Conservation (phyloP, 1,140 invertebrate species). For the Aphelenchoides fujianensis region DNA sequence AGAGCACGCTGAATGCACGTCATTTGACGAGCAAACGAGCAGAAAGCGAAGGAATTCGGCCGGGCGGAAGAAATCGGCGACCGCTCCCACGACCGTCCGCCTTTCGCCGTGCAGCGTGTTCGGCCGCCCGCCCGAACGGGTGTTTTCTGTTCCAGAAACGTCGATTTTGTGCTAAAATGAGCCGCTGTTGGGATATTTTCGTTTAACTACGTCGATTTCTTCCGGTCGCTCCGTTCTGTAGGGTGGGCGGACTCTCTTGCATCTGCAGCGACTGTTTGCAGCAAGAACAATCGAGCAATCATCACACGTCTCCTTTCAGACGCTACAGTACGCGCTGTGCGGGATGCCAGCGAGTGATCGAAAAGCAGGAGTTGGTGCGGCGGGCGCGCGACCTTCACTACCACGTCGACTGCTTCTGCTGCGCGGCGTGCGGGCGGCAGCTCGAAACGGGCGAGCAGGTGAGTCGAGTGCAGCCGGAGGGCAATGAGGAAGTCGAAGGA, state of each 20-base stretch:
- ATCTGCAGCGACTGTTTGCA: too few species aligned
- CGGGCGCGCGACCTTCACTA: constrained; percentile 93
- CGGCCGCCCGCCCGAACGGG: background rate
- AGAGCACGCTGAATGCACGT: background rate
- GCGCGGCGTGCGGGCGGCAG: constrained; percentile 90
- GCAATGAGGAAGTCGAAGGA: background rate
- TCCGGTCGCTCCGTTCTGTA: background rate
- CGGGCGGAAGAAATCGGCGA: too few species aligned
- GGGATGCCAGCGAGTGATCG: constrained; percentile 88
- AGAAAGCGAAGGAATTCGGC: too few species aligned
- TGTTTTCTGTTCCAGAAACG: background rate
- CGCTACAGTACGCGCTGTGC: constrained; percentile 94
- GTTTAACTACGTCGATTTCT: background rate
- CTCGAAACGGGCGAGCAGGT: constrained; percentile 92
- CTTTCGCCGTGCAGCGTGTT: too few species aligned
- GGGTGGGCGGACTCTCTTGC: background rate
- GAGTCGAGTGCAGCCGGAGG: background rate
- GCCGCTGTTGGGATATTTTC: background rate
- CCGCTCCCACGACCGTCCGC: too few species aligned
- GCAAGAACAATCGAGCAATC: background rate
- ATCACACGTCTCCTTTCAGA: constrained; percentile 68
- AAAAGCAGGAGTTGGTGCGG: constrained; percentile 87
- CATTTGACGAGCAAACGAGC: background rate
- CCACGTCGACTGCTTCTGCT: constrained; percentile 96
- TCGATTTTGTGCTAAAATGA: background rate